A percentile compares a stretch with the other conserved stretches of the same genome.
phyloP scores from a whole-genome alignment of 2,888 invertebrate species.

The Apotomis turbidana region DNA sequence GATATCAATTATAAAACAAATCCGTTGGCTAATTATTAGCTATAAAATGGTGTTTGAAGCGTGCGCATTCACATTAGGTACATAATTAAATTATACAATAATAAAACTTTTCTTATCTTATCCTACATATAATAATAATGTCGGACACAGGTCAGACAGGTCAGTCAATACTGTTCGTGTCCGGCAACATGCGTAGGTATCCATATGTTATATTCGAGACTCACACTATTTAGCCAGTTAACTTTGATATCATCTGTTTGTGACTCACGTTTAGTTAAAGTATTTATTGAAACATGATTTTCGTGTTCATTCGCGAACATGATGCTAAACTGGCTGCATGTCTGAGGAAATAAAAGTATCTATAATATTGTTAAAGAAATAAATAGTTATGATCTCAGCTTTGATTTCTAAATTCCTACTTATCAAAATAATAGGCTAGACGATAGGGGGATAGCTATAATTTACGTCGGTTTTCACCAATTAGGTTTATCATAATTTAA shows the following conservation, averaged over 20 bases:
- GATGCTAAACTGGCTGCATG: neutral
- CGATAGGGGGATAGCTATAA: neutral
- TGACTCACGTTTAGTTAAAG: neutral
- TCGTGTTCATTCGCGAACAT: neutral
- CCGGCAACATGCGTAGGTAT: neutral
- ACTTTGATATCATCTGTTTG: constrained; percentile 14
- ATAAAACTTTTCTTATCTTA: constrained; percentile 2
- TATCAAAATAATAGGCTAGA: neutral
- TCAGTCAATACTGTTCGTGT: neutral
- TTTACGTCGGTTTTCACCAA: neutral
- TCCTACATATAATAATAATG: neutral
- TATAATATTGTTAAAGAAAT: neutral
- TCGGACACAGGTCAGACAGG: too few species aligned
- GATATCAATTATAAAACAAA: neutral
- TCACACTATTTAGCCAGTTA: neutral
- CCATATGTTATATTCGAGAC: neutral
- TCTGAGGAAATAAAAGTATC: neutral
- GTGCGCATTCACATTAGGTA: constrained; percentile 11
- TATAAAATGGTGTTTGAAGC: neutral
- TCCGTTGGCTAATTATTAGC: neutral
- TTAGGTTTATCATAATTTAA: neutral
- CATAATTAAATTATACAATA: neutral
- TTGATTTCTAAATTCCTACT: constrained; percentile 9
- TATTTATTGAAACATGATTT: neutral
- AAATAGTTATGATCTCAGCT: neutral